Base-by-base conservation (phyloP, 2,797 vertebrate species). In the Falco novaeseelandiae region DNA sequence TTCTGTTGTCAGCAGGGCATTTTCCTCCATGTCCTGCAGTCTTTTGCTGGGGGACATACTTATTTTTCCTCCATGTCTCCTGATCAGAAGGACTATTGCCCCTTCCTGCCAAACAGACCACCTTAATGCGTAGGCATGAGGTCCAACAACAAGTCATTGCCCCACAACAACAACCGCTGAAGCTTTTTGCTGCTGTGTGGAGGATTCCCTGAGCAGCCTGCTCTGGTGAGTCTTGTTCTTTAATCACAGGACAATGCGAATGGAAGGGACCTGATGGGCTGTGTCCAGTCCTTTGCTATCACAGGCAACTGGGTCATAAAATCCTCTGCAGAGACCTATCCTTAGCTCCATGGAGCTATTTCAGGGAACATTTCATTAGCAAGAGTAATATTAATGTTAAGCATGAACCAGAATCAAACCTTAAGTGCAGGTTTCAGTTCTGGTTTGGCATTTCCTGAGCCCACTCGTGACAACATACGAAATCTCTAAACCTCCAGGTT, bases 361-460 rank as follows among this genome's bases (percentile, higher is more conserved):
- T 61, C 0, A 0, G 54, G 55, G 36, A 81, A 72, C n/a, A 52
- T 82, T 70, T 84, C 30, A 12, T 76, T 72, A 66, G 10, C 38
- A 66, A 76, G 59, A 63, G 58, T 40, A 95, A 83, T 79, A 78
- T 79, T 89, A 93, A 86, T 17, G 49, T 83, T 81, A 83, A 94
- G 42, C 32, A 78, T 61, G 82, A 93, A 89, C 36, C 44, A 87
- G 63, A 93, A 81, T 81, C 89, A 90, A 92, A 84, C 42, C 44
- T 79, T 81, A 89, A 84, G 59, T 1, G 1, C 40, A 61, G 61
- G 65, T 87, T 94, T 91, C 32, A 49, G 63, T 83, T 83, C 76
- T 69, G 51, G 36, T 85, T 74, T 88, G 72, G 40, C 71, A 67
- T 91, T 92, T 94, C 59, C 89, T 81, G 69, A 92, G 61, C 57